Base-by-base conservation (phyloP, 2,888 invertebrate species). In the Aethes cnicana region DNA sequence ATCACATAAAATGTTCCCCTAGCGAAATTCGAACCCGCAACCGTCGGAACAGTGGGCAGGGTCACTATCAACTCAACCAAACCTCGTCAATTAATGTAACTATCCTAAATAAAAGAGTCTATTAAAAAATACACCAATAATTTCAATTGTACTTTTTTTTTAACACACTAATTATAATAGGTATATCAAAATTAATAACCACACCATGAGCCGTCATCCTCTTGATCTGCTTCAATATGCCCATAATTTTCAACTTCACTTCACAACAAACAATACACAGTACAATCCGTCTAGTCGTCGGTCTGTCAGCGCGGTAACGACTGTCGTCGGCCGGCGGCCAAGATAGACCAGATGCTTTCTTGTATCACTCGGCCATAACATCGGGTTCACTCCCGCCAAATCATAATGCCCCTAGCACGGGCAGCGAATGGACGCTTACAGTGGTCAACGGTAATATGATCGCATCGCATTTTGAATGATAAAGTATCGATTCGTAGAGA, bases 221-320 rank as follows among this genome's bases (percentile, higher is more conserved):
- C 72, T 83, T 87, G 36, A 89, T 81, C 62, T 89, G 88, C 70
- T 88, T 87, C 47, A 89, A 64, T 65, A 89, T 86, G 39, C 88
- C 88, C 88, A 89, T 89, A n/a, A n/a, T n/a, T n/a, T 39, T 56
- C 60, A 42, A 63, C 67, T 59, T 55, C 47, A 47, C 55, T 49
- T 33, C 48, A 54, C 56, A 47, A 26, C 57, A 57, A 52, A 49
- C 58, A 57, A 62, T 52, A 30, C 43, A 53, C 54, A 43, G 41
- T 50, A 52, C 52, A 56, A 43, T 36, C 32, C n/a, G 32, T 44
- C 57, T 53, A 62, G 56, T 62, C 55, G 58, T 56, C 55, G 43
- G 60, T 61, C 62, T 56, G 57, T 50, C 58, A 57, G 57, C 57
- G 69, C 69, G 61, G 66, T 67, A 68, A 61, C 72, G 69, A 72